Conservation (phyloP, 2,888 invertebrate genomes). For the Caenorhabditis angaria region DNA sequence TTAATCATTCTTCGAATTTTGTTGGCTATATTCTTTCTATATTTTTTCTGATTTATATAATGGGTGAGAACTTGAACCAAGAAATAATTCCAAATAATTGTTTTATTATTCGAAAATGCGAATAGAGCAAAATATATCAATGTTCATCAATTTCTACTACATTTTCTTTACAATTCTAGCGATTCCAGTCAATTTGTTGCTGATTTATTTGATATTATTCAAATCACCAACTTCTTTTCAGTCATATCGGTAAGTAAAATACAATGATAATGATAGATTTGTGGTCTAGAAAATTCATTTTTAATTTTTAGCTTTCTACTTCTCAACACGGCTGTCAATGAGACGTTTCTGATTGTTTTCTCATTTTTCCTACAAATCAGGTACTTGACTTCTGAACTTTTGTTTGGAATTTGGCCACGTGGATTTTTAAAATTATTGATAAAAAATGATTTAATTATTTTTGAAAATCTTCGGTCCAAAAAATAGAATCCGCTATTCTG, state of each 20-base stretch:
- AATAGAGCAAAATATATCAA: neutral
- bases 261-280: neutral
- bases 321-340: conserved; percentile 28
- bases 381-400: no score
- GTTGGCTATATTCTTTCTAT: neutral
- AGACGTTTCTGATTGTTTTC: conserved; percentile 26
- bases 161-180: neutral
- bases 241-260: conserved; percentile 16
- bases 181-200: neutral
- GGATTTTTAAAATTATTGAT: no score
- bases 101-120: neutral
- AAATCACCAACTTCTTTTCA: conserved; percentile 14
- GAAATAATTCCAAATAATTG: neutral
- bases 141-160: neutral
- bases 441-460: no score
- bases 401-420: no score
- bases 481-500: no score
- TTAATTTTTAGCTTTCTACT: conserved; percentile 22
- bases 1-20: no score
- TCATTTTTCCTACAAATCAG: conserved; percentile 29
- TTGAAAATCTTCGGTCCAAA: no score
- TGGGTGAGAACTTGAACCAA: neutral
- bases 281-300: neutral
- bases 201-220: neutral
- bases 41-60: neutral